These are phyloP conservation scores for Bombus ignitus DNA, from an alignment of 1,140 invertebrate species.

Conservation along the genomic window DNA sequence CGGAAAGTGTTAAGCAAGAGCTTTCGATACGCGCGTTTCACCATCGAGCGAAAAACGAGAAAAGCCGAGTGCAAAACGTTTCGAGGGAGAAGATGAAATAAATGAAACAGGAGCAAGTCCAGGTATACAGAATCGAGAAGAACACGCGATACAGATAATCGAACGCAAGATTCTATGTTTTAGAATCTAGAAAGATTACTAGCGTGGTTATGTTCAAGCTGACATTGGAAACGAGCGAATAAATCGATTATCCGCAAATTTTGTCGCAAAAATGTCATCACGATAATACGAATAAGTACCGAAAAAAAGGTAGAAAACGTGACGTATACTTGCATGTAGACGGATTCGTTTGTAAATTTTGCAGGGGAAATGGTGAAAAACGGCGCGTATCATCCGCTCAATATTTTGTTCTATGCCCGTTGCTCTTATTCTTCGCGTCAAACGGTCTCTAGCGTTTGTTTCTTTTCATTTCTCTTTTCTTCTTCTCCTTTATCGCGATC, in stretches of 20 bases:
- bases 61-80: not conserved
- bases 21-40: slow-evolving; percentile 16
- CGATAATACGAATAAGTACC: not conserved
- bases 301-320: not conserved
- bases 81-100: no score
- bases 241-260: not conserved
- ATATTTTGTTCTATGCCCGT: not conserved
- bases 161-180: not conserved
- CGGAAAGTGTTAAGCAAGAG: slow-evolving; percentile 38
- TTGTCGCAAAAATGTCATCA: no score
- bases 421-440: not conserved
- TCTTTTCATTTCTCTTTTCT: not conserved
- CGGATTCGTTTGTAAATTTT: not conserved
- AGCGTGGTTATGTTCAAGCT: not conserved
- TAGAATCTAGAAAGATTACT: not conserved
- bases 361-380: not conserved
- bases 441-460: not conserved
- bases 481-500: slow-evolving; percentile 45
- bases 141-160: not conserved
- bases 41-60: slow-evolving; percentile 5
- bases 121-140: not conserved
- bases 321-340: not conserved
- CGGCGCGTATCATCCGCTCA: not conserved
- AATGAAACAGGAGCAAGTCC: not conserved
- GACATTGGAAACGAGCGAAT: not conserved